Evolutionary conservation across 2,888 invertebrate species (phyloP).

Genomic region (Drosophila algonquin): DNA sequence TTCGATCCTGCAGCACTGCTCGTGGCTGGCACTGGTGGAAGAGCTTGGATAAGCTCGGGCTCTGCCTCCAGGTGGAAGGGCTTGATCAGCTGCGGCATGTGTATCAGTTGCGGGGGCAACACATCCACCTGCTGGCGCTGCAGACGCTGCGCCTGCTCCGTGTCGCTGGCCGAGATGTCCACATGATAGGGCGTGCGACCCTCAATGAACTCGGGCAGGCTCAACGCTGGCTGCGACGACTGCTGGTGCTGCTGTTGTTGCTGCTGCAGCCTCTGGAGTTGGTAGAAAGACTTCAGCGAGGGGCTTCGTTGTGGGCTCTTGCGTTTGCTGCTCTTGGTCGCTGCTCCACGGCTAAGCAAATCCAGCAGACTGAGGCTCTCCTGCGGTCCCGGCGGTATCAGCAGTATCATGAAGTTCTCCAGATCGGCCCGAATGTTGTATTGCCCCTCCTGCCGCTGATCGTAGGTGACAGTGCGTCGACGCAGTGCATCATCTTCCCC

Average conservation of each 20-base stretch:
- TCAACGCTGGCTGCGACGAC: slow-evolving; percentile 17
- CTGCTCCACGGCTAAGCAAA: slow-evolving; percentile 68
- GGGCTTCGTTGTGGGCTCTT: slow-evolving; percentile 53
- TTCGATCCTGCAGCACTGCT: slow-evolving; percentile 52
- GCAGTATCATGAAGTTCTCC: slow-evolving; percentile 89
- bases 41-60: slow-evolving; percentile 78
- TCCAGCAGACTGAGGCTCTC: slow-evolving; percentile 78
- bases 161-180: slow-evolving; percentile 85
- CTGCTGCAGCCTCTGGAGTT: slow-evolving; percentile 40
- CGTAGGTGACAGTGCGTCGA: slow-evolving; percentile 80
- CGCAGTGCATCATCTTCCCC: slow-evolving; percentile 53
- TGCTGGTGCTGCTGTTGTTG: slow-evolving; percentile 46
- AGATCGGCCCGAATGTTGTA: slow-evolving; percentile 89
- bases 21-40: slow-evolving; percentile 71
- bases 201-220: slow-evolving; percentile 86
- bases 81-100: slow-evolving; percentile 81
- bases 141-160: slow-evolving; percentile 65
- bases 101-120: slow-evolving; percentile 80
- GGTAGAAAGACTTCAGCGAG: slow-evolving; percentile 55
- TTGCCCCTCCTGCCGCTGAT: slow-evolving; percentile 92
- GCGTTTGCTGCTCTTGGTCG: slow-evolving; percentile 59
- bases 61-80: slow-evolving; percentile 82
- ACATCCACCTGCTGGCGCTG: slow-evolving; percentile 83
- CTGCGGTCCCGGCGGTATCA: slow-evolving; percentile 85
- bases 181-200: slow-evolving; percentile 89